phyloP scores from a whole-genome alignment of 2,888 invertebrate genomes.

The Cataglyphis livida region DNA sequence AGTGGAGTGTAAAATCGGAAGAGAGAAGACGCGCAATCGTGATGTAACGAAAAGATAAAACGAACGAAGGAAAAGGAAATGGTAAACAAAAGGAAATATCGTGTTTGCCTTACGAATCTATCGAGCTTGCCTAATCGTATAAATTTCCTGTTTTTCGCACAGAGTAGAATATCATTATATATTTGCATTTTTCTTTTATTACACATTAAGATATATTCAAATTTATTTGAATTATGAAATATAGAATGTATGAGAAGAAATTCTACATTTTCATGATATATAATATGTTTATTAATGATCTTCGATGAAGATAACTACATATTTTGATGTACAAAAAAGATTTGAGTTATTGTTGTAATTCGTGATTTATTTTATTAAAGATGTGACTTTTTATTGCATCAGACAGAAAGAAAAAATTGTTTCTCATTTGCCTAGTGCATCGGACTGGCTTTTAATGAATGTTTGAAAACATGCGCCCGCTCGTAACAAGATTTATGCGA shows the following conservation, averaged over 20 bases:
- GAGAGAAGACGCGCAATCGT: neutral
- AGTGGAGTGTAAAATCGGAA: constrained; percentile 21
- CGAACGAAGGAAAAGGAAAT: neutral
- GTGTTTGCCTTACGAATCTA: neutral
- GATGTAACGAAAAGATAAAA: constrained; percentile 21
- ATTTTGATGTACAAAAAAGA: neutral
- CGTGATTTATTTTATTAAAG: constrained; percentile 3
- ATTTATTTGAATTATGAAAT: neutral
- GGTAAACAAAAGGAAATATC: constrained; percentile 25
- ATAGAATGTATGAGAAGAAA: neutral
- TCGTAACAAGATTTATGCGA: constrained; percentile 27
- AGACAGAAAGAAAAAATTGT: neutral
- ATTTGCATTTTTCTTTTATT: neutral
- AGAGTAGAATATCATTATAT: neutral
- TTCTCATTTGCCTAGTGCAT: neutral
- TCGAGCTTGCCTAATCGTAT: constrained; percentile 12
- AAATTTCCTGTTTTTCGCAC: neutral
- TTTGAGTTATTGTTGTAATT: neutral
- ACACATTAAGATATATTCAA: neutral
- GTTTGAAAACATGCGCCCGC: constrained; percentile 13
- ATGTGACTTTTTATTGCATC: neutral
- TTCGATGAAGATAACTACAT: neutral
- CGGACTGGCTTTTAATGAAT: constrained; percentile 8
- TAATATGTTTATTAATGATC: constrained; percentile 7
- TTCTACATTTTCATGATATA: neutral